These are phyloP conservation scores for Acronicta alni DNA, from an alignment of 2,888 invertebrate genomes.

Conservation along the genomic window DNA sequence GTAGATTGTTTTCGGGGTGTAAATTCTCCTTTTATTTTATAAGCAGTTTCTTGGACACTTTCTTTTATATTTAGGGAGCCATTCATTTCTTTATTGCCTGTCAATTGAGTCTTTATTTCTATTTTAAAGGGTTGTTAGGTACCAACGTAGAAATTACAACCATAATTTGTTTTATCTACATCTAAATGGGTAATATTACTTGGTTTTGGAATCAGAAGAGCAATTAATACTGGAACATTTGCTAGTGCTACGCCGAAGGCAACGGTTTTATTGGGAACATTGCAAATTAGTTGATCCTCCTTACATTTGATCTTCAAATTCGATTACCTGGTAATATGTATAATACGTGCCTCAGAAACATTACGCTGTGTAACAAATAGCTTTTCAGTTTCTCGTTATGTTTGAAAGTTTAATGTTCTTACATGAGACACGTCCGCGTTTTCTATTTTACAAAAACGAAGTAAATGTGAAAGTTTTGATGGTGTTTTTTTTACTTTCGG, in stretches of 20 bases:
- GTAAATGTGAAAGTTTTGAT: constrained; percentile 67
- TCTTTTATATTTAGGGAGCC: constrained; percentile 55
- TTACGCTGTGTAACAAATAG: constrained; percentile 65
- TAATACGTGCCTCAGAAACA: constrained; percentile 70
- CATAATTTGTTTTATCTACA: constrained; percentile 78
- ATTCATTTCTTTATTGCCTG: constrained; percentile 56
- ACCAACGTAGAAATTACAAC: constrained; percentile 63
- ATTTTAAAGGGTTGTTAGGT: constrained; percentile 56
- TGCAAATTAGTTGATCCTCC: constrained; percentile 78
- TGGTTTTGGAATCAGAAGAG: constrained; percentile 71
- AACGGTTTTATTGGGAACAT: constrained; percentile 81
- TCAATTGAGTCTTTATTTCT: constrained; percentile 58
- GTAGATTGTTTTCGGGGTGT: constrained; percentile 83
- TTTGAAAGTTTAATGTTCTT: constrained; percentile 65
- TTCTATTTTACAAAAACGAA: constrained; percentile 63
- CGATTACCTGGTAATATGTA: constrained; percentile 76
- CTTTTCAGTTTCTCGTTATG: constrained; percentile 67
- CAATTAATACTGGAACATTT: constrained; percentile 77
- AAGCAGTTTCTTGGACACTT: constrained; percentile 67
- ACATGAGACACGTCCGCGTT: constrained; percentile 69
- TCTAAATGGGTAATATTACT: constrained; percentile 81
- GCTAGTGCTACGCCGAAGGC: constrained; percentile 73
- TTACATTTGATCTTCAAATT: constrained; percentile 69
- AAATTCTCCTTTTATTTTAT: constrained; percentile 77
- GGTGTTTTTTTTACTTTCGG: constrained; percentile 61